Base-by-base conservation (phyloP, 2,888 invertebrate genomes). In the Drosophila neotestacea region DNA sequence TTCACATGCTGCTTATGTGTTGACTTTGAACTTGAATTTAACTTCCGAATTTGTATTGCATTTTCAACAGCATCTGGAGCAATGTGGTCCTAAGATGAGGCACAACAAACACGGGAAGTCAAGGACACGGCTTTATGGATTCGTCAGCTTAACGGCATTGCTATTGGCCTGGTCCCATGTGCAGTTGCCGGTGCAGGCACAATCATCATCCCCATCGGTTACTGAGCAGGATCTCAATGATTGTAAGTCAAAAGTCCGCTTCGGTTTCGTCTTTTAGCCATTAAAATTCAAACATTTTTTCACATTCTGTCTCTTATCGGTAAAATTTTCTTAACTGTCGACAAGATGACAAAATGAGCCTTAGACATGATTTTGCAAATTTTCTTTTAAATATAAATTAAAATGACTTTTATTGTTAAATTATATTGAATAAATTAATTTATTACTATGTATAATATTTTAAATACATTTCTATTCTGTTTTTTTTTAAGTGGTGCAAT, bases 11-110 rank as follows among this genome's bases (percentile, higher is more conserved):
- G 44, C 4, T n/a, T n/a, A 22, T 60, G 44, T 48, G 66, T 65
- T 73, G 74, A 60, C 60, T 11, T 76, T 82, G 72, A 69, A 62
- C 64, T 64, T 66, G 64, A 2, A 2, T 30, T 64, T 46, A 52
- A 71, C 78, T 81, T 81, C 75, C 75, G 63, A 75, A 44, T 66
- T 22, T 6, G 32, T 58, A 60, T 48, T 28, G 36, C 30, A 32
- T 44, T 46, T 38, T 9, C 10, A 4, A 48, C 65, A 88, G 71
- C 70, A 51, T 41, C 54, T 47, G 62, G 51, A 59, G 75, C 85
- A 70, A 84, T 84, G 84, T 75, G 85, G 75, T 54, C 64, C 72
- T 79, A 82, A 77, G 68, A 84, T 87, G 88, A 41, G 60, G 69
- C 58, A 56, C 52, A 66, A 39, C 47, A 80, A 62, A 67, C 59